A percentile compares a stretch with the other conserved stretches of the same genome.
These are phyloP conservation scores for Axinella damicornis DNA, from an alignment of 37 sponge, comb jelly and placozoan species.

Conservation along the genomic window DNA sequence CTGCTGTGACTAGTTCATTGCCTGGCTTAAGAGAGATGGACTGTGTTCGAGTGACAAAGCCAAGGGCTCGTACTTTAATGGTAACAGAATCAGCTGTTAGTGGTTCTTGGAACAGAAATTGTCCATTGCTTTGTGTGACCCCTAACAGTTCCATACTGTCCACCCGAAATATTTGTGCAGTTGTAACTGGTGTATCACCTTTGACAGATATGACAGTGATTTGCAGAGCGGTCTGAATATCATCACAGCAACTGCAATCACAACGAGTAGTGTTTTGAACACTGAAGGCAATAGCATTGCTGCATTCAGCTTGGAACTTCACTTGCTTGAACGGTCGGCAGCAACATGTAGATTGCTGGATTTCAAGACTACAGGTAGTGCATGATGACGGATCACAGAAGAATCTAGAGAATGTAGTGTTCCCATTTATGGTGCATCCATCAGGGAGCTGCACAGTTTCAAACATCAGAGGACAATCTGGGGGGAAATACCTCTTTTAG, in stretches of 20 bases:
- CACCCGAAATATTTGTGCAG: slow-evolving; percentile 2
- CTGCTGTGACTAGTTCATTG: neutral
- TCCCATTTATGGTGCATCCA: slow-evolving; percentile 9
- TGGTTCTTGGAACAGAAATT: neutral
- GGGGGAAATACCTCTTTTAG: too few species aligned
- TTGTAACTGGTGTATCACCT: neutral
- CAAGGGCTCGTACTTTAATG: neutral
- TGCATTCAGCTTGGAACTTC: neutral
- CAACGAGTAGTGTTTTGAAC: neutral
- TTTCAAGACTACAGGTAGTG: neutral
- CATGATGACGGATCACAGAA: neutral
- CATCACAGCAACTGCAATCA: slow-evolving; percentile 21
- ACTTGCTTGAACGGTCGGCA: neutral
- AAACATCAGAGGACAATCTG: too few species aligned
- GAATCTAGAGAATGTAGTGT: neutral
- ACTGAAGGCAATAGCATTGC: neutral
- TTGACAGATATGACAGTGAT: neutral
- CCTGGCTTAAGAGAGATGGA: neutral
- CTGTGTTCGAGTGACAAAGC: neutral
- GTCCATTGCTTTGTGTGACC: slow-evolving; percentile 11
- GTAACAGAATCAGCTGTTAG: neutral
- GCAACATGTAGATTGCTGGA: neutral
- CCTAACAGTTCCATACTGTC: neutral
- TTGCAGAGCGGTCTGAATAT: neutral
- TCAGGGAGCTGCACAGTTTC: neutral